Evolutionary conservation across 2,888 invertebrate species (phyloP).

Genomic region (Pyrochroa serraticornis): DNA sequence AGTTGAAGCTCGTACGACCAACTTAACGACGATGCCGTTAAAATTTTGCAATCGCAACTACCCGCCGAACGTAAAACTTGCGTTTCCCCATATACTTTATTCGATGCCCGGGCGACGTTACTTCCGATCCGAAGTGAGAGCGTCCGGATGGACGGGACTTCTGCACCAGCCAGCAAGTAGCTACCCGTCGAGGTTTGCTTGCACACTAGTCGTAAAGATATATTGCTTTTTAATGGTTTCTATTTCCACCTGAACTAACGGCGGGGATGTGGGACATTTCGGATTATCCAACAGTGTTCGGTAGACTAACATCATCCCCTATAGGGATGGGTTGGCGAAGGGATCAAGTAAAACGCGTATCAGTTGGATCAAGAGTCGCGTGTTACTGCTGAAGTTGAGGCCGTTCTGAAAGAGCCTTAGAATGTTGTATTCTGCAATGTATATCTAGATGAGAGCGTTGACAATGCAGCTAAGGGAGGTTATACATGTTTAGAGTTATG

Average conservation of each 20-base stretch:
- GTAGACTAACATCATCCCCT: too few species aligned
- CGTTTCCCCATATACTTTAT: slow-evolving; percentile 40
- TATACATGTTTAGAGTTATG: too few species aligned
- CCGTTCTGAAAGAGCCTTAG: too few species aligned
- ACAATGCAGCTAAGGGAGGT: too few species aligned
- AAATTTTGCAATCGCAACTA: slow-evolving; percentile 52
- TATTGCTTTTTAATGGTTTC: slow-evolving; percentile 51
- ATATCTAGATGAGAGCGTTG: too few species aligned
- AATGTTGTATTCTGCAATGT: too few species aligned
- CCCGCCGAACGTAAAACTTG: slow-evolving; percentile 46
- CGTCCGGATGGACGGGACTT: slow-evolving; percentile 9
- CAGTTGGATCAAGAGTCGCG: too few species aligned
- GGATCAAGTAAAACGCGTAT: too few species aligned
- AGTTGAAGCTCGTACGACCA: slow-evolving; percentile 42
- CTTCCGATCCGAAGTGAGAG: slow-evolving; percentile 32
- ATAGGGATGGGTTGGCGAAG: too few species aligned
- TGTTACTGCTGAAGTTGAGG: too few species aligned
- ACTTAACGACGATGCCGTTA: slow-evolving; percentile 50
- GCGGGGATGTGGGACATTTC: too few species aligned
- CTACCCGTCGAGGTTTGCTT: slow-evolving; percentile 28
- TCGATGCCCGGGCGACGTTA: slow-evolving; percentile 33
- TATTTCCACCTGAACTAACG: slow-evolving; percentile 50
- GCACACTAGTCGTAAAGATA: slow-evolving; percentile 48
- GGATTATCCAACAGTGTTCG: too few species aligned
- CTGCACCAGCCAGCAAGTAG: slow-evolving; percentile 16